phyloP scores from a whole-genome alignment of 2,888 invertebrate genomes.

The Polydrusus pterygomalis region DNA sequence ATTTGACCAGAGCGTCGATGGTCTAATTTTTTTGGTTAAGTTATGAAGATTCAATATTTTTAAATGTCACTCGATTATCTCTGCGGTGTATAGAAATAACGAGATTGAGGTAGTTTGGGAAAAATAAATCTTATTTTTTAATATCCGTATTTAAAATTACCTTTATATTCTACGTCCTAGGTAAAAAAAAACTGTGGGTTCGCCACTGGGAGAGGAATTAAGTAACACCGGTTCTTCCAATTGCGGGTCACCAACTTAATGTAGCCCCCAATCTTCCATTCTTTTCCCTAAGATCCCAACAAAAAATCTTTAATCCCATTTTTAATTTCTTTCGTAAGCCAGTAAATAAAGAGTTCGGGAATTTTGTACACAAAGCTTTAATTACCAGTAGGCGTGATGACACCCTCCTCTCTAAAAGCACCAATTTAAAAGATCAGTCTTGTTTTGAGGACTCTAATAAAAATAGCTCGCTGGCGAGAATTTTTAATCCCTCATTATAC shows the following conservation, averaged over 20 bases:
- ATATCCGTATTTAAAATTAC: no score
- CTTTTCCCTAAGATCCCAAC: constrained; percentile 47
- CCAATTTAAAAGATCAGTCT: constrained; percentile 55
- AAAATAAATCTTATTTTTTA: no score
- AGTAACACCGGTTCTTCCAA: constrained; percentile 46
- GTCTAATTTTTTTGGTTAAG: no score
- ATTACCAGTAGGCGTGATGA: constrained; percentile 54
- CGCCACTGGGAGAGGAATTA: constrained; percentile 41
- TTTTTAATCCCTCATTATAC: constrained; percentile 53
- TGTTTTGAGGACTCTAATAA: constrained; percentile 54
- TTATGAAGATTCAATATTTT: no score
- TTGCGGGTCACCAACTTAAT: constrained; percentile 44
- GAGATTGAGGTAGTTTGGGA: no score
- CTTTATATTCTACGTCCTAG: no score
- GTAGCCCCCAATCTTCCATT: constrained; percentile 31
- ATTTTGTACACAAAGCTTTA: constrained; percentile 56
- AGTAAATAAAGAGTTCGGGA: constrained; percentile 55
- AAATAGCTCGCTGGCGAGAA: constrained; percentile 44
- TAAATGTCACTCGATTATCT: no score
- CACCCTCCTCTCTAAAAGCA: constrained; percentile 51
- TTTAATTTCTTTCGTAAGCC: constrained; percentile 56
- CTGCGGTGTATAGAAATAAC: no score
- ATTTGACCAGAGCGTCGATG: no score
- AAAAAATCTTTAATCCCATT: constrained; percentile 57
- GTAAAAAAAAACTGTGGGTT: background rate